Conservation (phyloP, 2,888 invertebrate genomes). For the Napeogenes sylphis region DNA sequence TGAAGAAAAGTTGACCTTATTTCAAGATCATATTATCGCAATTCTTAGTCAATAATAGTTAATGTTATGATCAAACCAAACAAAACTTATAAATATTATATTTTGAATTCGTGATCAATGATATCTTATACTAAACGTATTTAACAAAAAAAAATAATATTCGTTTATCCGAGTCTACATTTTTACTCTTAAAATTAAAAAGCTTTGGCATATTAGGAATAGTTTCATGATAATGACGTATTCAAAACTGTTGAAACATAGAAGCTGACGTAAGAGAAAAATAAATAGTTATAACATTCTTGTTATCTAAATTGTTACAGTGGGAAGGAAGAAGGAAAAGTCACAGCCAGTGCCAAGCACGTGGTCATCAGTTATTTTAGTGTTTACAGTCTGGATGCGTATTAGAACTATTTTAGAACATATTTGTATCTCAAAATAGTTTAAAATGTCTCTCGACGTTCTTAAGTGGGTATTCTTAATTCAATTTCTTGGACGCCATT, state of each 20-base stretch:
- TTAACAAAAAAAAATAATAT: too few species aligned
- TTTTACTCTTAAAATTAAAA: too few species aligned
- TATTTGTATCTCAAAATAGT: slow-evolving; percentile 25
- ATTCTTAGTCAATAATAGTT: not conserved
- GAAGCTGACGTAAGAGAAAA: not conserved
- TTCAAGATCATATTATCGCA: too few species aligned
- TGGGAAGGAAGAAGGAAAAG: slow-evolving; percentile 22
- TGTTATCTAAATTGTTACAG: slow-evolving; percentile 6
- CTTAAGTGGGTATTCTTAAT: slow-evolving; percentile 12
- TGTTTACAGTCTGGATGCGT: slow-evolving; percentile 33
- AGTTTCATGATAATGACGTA: too few species aligned
- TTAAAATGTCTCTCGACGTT: slow-evolving; percentile 20
- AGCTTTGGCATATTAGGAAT: too few species aligned
- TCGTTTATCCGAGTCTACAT: too few species aligned
- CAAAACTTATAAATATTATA: not conserved
- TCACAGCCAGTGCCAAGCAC: slow-evolving; percentile 33
- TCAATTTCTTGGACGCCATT: not conserved
- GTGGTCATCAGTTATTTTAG: slow-evolving; percentile 33
- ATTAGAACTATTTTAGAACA: slow-evolving; percentile 33
- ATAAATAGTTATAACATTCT: slow-evolving; percentile 8
- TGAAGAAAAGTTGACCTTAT: not conserved
- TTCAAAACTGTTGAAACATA: too few species aligned
- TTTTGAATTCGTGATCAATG: not conserved
- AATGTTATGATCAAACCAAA: not conserved
- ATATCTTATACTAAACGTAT: too few species aligned